Evolutionary conservation across 2,888 invertebrate genomes (phyloP), one percentile per base, ranked within the genome.

Genomic region (Hipparchia semele): DNA sequence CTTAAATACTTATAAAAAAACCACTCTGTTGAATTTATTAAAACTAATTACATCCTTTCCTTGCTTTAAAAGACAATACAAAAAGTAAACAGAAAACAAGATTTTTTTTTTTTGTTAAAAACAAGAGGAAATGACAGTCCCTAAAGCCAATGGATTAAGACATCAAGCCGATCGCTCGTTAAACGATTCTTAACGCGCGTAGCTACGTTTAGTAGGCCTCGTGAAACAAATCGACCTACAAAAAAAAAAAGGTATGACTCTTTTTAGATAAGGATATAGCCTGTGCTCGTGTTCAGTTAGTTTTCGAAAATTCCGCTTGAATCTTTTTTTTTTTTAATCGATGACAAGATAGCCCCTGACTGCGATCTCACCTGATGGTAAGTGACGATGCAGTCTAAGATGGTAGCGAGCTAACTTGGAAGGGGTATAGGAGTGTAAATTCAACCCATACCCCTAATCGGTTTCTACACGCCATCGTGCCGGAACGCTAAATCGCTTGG

Each of bases 101-200:
- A 33, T 12, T 12, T 65, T 62, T 64, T 51, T 65, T 6, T 12
- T n/a, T n/a, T n/a, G n/a, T 12, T 10, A 6, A 53, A 33, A 53
- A 65, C 33, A 65, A 53, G 65, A 51, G 65, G 65, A 65, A 65
- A 65, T 65, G 65, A 65, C 65, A 12, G 65, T 33, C 53, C 33
- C 33, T 65, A 65, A 65, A 65, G 51, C 49, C 33, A 51, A 33
- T 12, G 65, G 51, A 65, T 65, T 65, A 53, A 65, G 65, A 51
- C 53, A 65, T 53, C 74, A 78, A 78, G 73, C 78, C 76, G 76
- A 78, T 79, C 78, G 80, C 78, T 76, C 78, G 74, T 78, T 72
- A 73, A 79, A 73, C 73, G 76, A 80, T 79, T 77, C 71, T 78
- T 67, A 75, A 78, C 80, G 80, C 80, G 80, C 80, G 80, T 78